phyloP scores from a whole-genome alignment of 1,140 invertebrate genomes.

The Ditylenchus dipsaci region DNA sequence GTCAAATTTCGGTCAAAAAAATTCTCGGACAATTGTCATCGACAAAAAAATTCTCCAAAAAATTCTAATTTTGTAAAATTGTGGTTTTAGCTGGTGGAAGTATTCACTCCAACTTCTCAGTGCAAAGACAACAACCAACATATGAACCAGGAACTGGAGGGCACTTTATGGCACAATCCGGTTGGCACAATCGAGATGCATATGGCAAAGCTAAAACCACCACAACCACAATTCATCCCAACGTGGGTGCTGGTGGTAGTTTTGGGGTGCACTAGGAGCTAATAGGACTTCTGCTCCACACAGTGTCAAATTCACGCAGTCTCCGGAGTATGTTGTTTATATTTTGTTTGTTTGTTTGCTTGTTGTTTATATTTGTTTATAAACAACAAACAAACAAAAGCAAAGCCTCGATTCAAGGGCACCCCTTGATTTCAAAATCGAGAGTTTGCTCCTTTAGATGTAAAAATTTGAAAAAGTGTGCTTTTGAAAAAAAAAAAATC shows the following conservation, averaged over 20 bases:
- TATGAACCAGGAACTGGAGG: constrained; percentile 26
- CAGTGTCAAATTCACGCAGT: background rate
- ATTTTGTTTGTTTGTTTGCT: background rate
- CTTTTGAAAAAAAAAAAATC: too few species aligned
- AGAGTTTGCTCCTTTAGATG: too few species aligned
- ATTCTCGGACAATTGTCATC: too few species aligned
- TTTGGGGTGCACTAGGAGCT: background rate
- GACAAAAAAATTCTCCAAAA: too few species aligned
- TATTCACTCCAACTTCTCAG: constrained; percentile 13
- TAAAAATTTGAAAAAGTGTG: too few species aligned
- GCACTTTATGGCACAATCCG: constrained; percentile 22
- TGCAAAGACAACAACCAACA: background rate
- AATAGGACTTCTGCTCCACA: background rate
- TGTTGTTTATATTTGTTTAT: too few species aligned
- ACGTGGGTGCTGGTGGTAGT: background rate
- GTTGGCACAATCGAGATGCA: constrained; percentile 19
- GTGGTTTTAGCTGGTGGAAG: constrained; percentile 12
- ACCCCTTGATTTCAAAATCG: too few species aligned
- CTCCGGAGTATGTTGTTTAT: background rate
- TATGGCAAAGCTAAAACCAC: constrained; percentile 9
- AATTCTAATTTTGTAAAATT: background rate
- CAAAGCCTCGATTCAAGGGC: too few species aligned
- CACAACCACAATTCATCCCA: background rate
- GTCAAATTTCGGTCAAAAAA: too few species aligned
- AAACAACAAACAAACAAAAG: too few species aligned